These are phyloP conservation scores for Ascidia mentula DNA, from an alignment of 23 tunicate species.

Conservation along the genomic window DNA sequence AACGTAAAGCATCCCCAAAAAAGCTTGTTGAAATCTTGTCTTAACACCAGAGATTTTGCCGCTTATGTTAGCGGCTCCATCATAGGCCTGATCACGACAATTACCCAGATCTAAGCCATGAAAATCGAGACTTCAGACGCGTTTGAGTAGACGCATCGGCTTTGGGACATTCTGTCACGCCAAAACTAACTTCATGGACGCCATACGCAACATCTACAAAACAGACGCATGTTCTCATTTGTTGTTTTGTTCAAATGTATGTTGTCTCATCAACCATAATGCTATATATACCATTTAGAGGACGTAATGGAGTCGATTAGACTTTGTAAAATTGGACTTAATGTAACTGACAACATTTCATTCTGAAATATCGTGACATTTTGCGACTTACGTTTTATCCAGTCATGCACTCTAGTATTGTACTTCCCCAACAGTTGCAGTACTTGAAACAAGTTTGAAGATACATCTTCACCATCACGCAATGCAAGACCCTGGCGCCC, in stretches of 20 bases:
- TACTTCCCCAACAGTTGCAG: slow-evolving; percentile 13
- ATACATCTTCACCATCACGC: slow-evolving; percentile 7
- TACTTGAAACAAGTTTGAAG: slow-evolving; percentile 13
- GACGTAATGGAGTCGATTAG: background rate
- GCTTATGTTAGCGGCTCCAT: slow-evolving; percentile 33
- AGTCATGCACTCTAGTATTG: background rate
- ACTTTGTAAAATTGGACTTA: background rate
- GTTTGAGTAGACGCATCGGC: slow-evolving; percentile 6
- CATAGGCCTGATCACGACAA: slow-evolving; percentile 49
- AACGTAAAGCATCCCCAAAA: slow-evolving; percentile 6
- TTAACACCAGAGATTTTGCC: slow-evolving; percentile 32
- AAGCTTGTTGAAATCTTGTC: too few relatives aligned
- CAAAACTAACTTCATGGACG: slow-evolving; percentile 23
- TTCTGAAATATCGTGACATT: slow-evolving; percentile 26
- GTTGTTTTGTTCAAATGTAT: slow-evolving; percentile 9
- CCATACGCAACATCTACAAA: slow-evolving; percentile 13
- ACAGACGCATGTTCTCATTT: slow-evolving; percentile 26
- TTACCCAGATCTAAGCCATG: slow-evolving; percentile 19
- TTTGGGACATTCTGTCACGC: slow-evolving; percentile 2
- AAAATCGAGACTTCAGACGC: background rate
- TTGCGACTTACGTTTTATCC: slow-evolving; percentile 11
- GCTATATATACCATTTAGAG: background rate
- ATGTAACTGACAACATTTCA: slow-evolving; percentile 4
- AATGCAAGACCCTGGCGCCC: slow-evolving; percentile 22
- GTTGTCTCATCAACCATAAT: slow-evolving; percentile 26